Percentiles rank a stretch among this genome's conserved stretches.
These are phyloP conservation scores for Holacanthella duospinosa DNA, from an alignment of 2,888 invertebrate species.

Conservation along the genomic window DNA sequence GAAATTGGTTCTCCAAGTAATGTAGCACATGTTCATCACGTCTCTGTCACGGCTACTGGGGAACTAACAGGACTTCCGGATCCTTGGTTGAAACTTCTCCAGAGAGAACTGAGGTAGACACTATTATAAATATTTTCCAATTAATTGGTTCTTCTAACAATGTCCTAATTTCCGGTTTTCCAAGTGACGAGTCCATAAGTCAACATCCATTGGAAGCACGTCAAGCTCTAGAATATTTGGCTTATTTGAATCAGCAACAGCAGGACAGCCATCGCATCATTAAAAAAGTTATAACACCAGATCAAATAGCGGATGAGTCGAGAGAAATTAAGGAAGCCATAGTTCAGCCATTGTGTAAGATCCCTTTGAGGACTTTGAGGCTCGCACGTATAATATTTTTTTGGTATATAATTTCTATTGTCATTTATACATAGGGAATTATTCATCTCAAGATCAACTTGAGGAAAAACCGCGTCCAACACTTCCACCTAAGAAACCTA, in stretches of 20 bases:
- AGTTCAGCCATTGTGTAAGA: conserved; percentile 39
- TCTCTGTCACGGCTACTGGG: conserved; percentile 69
- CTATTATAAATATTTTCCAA: conserved; percentile 1
- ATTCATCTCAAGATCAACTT: too few relatives aligned
- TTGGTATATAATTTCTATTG: too few relatives aligned
- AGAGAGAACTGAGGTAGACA: conserved; percentile 62
- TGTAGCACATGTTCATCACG: conserved; percentile 76
- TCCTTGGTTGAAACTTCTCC: conserved; percentile 67
- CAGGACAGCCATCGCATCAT: conserved; percentile 52
- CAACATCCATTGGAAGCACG: conserved; percentile 82
- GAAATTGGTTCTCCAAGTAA: conserved; percentile 73
- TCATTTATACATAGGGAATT: too few relatives aligned
- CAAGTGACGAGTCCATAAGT: conserved; percentile 64
- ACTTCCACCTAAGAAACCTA: conserved; percentile 13
- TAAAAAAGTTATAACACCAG: conserved; percentile 63
- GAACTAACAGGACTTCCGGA: conserved; percentile 63
- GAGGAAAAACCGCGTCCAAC: conserved; percentile 44
- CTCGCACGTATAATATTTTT: too few relatives aligned
- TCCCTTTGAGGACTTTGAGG: neutral
- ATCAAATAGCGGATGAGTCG: conserved; percentile 70
- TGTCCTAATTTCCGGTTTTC: conserved; percentile 15
- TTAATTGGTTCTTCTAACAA: neutral
- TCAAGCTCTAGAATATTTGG: conserved; percentile 81
- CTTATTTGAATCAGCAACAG: conserved; percentile 72
- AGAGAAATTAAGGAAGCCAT: conserved; percentile 67